Evolutionary conservation across 2,113 vertebrate genomes (phyloP), one percentile per base, ranked within the genome.

Genomic region (Oostethus manadensis): DNA sequence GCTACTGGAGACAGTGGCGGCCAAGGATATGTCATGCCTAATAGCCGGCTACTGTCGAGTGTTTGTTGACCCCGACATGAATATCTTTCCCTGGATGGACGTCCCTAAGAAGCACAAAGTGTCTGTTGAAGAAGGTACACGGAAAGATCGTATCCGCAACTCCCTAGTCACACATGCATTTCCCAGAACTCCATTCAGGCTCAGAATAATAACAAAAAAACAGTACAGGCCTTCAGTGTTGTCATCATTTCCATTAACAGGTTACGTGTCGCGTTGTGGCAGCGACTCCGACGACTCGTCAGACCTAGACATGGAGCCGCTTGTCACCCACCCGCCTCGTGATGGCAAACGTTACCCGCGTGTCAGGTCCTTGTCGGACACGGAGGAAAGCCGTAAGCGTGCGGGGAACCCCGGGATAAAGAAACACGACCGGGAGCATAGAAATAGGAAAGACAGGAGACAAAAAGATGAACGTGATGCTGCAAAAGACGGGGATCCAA

Each of bases 241-340:
- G 49, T 54, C 9, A 22, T 50, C 13, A 29, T 58, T 58, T n/a
- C 1, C 71, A 16, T 73, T 68, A 0, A 13, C 78, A 99, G 97
- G 97, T 66, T 98, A 99, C 0, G 97, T 96, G 68, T 96, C 97
- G 8, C 86, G 93, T 50, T 85, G 89, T 29, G 92, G 92, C 81
- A 99, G 95, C 2, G 95, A 99, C 78, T 97, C 95, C 0, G 94
- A 98, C 51, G 89, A 92, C 46, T 95, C 93, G 4, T 93, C 93
- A 1, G 92, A 94, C 20, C 40, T 79, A 29, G 93, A 94, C 65
- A 90, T 90, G 35, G 93, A 93, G n/a, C 66, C 81, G 0, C 74
- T 89, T 42, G 66, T 77, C 15, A 40, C 54, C 43, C 33, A 60
- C 49, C 58, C 62, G 26, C 72, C 84, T 38, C 59, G 21, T 7